Percentiles rank a stretch among this genome's conserved stretches.
Conservation (phyloP, 2,113 vertebrate genomes). For the Fulmarus glacialis region DNA sequence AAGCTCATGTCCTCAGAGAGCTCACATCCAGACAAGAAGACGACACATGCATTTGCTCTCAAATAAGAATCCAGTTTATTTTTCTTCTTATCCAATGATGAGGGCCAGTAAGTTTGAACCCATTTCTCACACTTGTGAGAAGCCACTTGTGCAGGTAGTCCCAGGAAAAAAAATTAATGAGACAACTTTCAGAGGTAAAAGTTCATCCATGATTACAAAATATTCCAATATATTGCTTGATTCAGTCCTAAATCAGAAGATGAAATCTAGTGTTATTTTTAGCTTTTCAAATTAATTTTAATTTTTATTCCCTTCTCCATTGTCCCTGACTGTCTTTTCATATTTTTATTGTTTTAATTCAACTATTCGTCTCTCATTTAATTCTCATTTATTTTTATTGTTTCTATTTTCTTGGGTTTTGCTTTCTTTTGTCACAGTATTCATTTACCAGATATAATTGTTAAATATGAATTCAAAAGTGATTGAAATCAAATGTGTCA, state of each 20-base stretch:
- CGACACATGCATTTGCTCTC: neutral
- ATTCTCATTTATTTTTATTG: neutral
- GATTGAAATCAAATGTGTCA: neutral
- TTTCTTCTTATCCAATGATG: neutral
- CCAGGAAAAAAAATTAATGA: neutral
- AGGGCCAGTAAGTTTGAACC: neutral
- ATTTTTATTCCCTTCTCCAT: neutral
- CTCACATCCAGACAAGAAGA: neutral
- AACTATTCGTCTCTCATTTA: neutral
- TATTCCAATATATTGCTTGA: neutral
- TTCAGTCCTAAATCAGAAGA: neutral
- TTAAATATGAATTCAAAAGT: neutral
- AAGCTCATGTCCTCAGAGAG: constrained; percentile 23
- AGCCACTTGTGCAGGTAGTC: neutral
- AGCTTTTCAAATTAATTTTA: neutral
- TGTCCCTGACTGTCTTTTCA: neutral
- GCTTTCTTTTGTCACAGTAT: neutral
- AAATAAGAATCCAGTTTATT: neutral
- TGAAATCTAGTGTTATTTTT: neutral
- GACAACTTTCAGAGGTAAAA: neutral
- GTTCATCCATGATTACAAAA: neutral
- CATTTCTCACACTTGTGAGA: neutral
- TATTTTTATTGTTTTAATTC: neutral
- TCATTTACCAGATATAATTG: neutral
- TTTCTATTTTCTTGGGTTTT: neutral